A percentile compares a stretch with the other conserved stretches of the same genome.
phyloP scores from a whole-genome alignment of 2,113 vertebrate genomes.

The Cyphomyrus plagiostoma region DNA sequence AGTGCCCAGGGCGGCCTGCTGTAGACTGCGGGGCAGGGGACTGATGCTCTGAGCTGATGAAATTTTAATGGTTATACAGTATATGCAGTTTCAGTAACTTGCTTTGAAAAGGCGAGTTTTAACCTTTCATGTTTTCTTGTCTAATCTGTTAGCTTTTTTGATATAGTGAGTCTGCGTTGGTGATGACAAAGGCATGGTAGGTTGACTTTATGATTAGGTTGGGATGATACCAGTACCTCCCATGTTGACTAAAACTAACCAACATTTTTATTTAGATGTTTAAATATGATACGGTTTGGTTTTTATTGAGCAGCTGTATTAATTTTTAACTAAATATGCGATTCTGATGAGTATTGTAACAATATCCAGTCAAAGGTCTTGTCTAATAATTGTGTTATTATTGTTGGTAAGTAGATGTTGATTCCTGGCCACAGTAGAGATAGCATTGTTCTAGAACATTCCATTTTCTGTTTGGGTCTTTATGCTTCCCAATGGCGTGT shows the following conservation, averaged over 20 bases:
- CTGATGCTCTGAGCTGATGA: conserved; percentile 61
- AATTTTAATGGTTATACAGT: conserved; percentile 59
- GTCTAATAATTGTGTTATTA: background rate
- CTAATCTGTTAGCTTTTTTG: background rate
- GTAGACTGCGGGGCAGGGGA: conserved; percentile 53
- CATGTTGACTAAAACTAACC: background rate
- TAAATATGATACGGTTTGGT: background rate
- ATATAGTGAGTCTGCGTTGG: background rate
- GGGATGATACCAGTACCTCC: background rate
- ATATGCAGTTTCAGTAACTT: conserved; percentile 58
- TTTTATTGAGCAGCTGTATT: background rate
- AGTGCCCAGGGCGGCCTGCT: conserved; percentile 48
- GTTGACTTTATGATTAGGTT: background rate
- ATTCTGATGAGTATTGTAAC: background rate
- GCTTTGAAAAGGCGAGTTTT: background rate
- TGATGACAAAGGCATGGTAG: background rate
- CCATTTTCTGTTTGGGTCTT: background rate
- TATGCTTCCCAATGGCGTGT: background rate
- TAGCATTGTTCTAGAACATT: background rate
- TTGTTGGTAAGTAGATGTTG: background rate
- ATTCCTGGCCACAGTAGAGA: background rate
- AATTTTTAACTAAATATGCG: background rate
- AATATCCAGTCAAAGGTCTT: background rate
- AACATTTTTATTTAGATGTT: background rate
- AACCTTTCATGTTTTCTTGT: conserved; percentile 11